Conservation (phyloP, 2,797 vertebrate species). For the Balearica regulorum region DNA sequence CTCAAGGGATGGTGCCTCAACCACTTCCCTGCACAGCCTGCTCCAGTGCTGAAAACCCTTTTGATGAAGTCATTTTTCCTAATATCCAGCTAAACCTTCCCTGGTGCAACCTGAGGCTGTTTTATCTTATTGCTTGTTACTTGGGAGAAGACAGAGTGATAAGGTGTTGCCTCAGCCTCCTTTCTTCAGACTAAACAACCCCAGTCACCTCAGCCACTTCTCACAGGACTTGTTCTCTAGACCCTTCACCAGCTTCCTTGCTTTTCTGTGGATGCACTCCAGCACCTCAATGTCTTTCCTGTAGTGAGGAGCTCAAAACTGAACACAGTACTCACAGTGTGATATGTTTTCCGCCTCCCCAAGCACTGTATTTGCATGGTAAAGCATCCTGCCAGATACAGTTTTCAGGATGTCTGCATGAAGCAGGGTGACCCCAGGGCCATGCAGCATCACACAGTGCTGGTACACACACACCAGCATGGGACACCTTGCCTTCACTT, state of each 20-base stretch:
- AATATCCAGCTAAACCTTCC: not conserved
- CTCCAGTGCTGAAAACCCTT: not conserved
- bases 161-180: not conserved
- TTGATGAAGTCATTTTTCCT: not conserved
- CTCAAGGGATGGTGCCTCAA: not conserved
- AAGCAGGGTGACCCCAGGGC: not conserved
- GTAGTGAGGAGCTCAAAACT: not conserved
- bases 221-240: not conserved
- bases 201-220: not conserved
- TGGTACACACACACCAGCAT: not conserved
- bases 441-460: not conserved
- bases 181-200: not conserved
- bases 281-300: not conserved
- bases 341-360: not conserved
- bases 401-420: not conserved
- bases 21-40: not conserved
- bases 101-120: rapidly evolving
- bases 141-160: not conserved
- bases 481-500: not conserved
- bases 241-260: not conserved
- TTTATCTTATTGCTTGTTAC: not conserved
- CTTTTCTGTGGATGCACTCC: rapidly evolving
- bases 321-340: not conserved
- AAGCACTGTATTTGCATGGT: not conserved
- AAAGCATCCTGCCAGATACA: not conserved